phyloP scores from a whole-genome alignment of 1,140 invertebrate species.

The Philaenus spumarius region DNA sequence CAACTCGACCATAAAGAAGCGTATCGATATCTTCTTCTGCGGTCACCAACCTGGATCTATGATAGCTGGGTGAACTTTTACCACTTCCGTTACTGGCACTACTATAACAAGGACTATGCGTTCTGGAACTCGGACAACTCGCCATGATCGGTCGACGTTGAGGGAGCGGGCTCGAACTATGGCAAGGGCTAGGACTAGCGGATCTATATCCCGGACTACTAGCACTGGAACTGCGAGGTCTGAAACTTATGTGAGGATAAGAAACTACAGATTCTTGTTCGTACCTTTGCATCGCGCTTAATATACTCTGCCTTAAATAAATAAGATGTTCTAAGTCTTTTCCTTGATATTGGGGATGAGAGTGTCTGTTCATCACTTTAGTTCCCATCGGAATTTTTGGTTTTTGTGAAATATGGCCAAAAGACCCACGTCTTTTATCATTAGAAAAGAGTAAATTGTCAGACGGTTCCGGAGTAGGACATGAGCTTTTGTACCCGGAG shows the following conservation, averaged over 20 bases:
- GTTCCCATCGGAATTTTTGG: slow-evolving; percentile 41
- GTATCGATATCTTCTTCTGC: slow-evolving; percentile 39
- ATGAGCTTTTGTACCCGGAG: slow-evolving; percentile 41
- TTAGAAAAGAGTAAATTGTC: slow-evolving; percentile 25
- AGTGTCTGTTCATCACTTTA: slow-evolving; percentile 33
- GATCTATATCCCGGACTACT: slow-evolving; percentile 18
- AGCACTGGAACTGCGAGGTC: slow-evolving; percentile 24
- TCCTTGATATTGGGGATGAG: slow-evolving; percentile 24
- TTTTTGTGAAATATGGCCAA: slow-evolving; percentile 24
- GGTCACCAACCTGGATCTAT: slow-evolving; percentile 6
- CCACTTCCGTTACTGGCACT: slow-evolving; percentile 11
- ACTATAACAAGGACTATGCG: slow-evolving; percentile 28
- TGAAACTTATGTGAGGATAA: slow-evolving; percentile 12
- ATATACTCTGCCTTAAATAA: slow-evolving; percentile 34
- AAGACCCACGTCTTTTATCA: slow-evolving; percentile 18
- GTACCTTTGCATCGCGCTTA: slow-evolving; percentile 36
- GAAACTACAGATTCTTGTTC: slow-evolving; percentile 18
- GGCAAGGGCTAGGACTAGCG: slow-evolving; percentile 17
- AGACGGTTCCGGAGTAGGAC: slow-evolving; percentile 39
- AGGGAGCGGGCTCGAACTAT: slow-evolving; percentile 18
- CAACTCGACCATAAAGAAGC: slow-evolving; percentile 32
- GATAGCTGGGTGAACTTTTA: slow-evolving; percentile 20
- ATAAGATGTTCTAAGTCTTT: slow-evolving; percentile 36
- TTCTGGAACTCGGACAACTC: slow-evolving; percentile 29
- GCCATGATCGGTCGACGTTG: slow-evolving; percentile 15